phyloP scores from a whole-genome alignment of 2,888 invertebrate species.

The Quadroppia sp. region DNA sequence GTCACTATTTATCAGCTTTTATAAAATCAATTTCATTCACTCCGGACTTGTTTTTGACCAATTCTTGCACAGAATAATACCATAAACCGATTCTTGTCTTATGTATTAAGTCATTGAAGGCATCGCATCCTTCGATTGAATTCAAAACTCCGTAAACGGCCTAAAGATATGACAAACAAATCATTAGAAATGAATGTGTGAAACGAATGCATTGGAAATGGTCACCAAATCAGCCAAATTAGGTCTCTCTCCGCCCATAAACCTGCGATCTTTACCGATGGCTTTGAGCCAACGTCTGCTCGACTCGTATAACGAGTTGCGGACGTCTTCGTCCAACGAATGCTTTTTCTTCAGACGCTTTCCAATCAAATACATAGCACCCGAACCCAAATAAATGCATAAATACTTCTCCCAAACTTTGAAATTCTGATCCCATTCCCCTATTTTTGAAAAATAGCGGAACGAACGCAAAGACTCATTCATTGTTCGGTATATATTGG shows the following conservation, averaged over 20 bases:
- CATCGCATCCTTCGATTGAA: constrained; percentile 87
- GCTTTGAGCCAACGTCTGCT: constrained; percentile 72
- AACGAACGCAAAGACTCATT: constrained; percentile 85
- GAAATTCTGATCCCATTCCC: constrained; percentile 86
- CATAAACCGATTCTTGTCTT: constrained; percentile 71
- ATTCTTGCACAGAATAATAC: constrained; percentile 69
- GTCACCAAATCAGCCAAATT: constrained; percentile 76
- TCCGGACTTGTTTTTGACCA: constrained; percentile 33
- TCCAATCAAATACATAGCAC: constrained; percentile 88
- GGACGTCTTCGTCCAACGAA: constrained; percentile 77
- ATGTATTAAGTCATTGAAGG: constrained; percentile 73
- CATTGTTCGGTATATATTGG: constrained; percentile 87
- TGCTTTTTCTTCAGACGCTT: constrained; percentile 83
- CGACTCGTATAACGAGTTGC: constrained; percentile 82
- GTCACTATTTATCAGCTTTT: background rate
- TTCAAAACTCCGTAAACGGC: constrained; percentile 82
- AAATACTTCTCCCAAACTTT: constrained; percentile 75
- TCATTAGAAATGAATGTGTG: background rate
- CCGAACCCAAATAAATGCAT: constrained; percentile 86
- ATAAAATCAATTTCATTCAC: constrained; percentile 19
- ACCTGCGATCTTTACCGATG: constrained; percentile 63
- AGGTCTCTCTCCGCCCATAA: constrained; percentile 79
- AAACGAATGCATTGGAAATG: background rate
- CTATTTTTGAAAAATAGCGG: constrained; percentile 85
- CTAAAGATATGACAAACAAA: constrained; percentile 49